Evolutionary conservation across 2,113 vertebrate genomes (phyloP), one percentile per base, ranked within the genome.

Genomic region (Otocyon megalotis): DNA sequence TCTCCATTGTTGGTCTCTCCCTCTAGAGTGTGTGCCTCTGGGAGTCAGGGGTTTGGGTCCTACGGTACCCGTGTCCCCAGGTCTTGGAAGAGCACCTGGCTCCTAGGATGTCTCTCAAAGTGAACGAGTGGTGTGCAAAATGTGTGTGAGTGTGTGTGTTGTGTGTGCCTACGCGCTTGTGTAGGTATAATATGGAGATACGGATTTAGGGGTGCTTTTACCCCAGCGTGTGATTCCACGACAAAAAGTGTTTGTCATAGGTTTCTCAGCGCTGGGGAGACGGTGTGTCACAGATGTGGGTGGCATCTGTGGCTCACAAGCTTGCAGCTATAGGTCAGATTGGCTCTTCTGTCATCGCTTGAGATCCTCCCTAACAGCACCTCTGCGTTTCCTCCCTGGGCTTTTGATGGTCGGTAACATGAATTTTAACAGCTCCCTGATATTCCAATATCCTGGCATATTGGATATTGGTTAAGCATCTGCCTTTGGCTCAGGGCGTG

Each of bases 261-360:
- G 74, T 17, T 74, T 84, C 62, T 82, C 1, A 15, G 56, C 50
- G 20, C 9, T 0, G 5, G 26, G 76, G 50, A 56, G 48, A 53
- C 0, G 0, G 35, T 0, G 28, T 16, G 48, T 32, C 67, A 28
- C 50, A 28, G 62, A 11, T 8, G 9, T 19, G 26, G 48, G 62
- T 54, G 83, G 9, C 14, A 1, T 63, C 81, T 16, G 13, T 62
- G 76, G 16, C 28, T 72, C 43, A 8, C 1, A 10, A 50, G 8
- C n/a, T 48, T 12, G 2, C 32, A 37, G 63, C 24, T 15, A 67
- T 8, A 8, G 26, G 77, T 74, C 1, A 0, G 60, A 19, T n/a
- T 1, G 32, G 26, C 50, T 28, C 8, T 69, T 74, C 3, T 7
- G n/a, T 53, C 88, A 54, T 48, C 0, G 0, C 26, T 30, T 1